A percentile compares a stretch with the other conserved stretches of the same genome.
Evolutionary conservation across 2,888 invertebrate genomes (phyloP).

Genomic region (Oscheius sp.): DNA sequence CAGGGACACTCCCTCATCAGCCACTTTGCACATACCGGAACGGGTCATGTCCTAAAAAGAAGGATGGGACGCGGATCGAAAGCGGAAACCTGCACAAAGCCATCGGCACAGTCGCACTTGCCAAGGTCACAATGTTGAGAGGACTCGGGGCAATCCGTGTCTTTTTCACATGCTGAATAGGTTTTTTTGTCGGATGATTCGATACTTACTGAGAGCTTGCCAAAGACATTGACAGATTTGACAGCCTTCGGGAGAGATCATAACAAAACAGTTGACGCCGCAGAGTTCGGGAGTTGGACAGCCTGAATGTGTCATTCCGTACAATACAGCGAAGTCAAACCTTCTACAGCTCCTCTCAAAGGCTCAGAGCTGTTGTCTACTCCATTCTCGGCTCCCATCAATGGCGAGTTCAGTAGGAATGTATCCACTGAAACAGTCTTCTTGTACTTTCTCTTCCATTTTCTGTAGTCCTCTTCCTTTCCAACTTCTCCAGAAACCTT

Average conservation of each 20-base stretch:
- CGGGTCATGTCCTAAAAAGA: constrained; percentile 48
- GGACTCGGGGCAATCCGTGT: constrained; percentile 60
- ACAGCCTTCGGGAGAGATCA: constrained; percentile 65
- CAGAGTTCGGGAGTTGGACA: constrained; percentile 63
- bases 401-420: background rate
- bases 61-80: background rate
- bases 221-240: constrained; percentile 71
- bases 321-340: background rate
- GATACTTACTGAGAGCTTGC: constrained; percentile 54
- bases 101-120: constrained; percentile 65
- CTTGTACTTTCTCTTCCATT: background rate
- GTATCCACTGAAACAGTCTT: constrained; percentile 4
- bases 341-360: constrained; percentile 24
- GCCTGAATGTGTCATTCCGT: constrained; percentile 2
- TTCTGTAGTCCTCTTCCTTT: constrained; percentile 6
- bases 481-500: constrained; percentile 36
- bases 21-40: constrained; percentile 47
- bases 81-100: constrained; percentile 51
- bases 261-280: constrained; percentile 66
- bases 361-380: background rate
- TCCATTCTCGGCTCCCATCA: background rate
- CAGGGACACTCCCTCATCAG: constrained; percentile 18
- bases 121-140: constrained; percentile 69
- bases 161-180: constrained; percentile 60
- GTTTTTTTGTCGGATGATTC: background rate